phyloP scores from a whole-genome alignment of 2,113 vertebrate genomes.

The Leptodactylus fuscus region DNA sequence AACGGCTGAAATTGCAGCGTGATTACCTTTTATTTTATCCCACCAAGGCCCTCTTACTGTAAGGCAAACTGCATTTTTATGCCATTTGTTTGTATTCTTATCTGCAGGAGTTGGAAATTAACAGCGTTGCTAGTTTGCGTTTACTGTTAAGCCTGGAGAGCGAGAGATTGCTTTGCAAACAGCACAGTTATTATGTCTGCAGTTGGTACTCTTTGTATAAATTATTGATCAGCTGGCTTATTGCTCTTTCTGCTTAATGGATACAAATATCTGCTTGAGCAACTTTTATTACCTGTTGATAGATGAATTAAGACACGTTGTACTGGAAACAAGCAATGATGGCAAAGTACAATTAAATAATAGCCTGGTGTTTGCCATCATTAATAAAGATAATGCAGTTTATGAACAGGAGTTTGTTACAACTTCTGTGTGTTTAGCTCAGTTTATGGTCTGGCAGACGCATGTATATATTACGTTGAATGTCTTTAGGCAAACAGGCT shows the following conservation, averaged over 20 bases:
- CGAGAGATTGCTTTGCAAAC: conserved; percentile 84
- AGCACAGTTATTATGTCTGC: conserved; percentile 86
- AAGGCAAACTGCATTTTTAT: conserved; percentile 80
- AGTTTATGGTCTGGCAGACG: conserved; percentile 40
- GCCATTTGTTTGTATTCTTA: conserved; percentile 85
- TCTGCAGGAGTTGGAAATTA: conserved; percentile 81
- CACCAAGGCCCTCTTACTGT: conserved; percentile 75
- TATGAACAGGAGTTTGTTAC: conserved; percentile 57
- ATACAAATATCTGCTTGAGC: conserved; percentile 72
- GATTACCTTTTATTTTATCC: conserved; percentile 81
- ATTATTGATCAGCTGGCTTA: conserved; percentile 86
- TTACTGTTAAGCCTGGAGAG: conserved; percentile 82
- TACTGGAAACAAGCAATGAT: conserved; percentile 61
- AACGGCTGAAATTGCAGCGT: conserved; percentile 67
- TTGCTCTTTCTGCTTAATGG: conserved; percentile 87
- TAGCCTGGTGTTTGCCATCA: conserved; percentile 36
- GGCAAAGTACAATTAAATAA: conserved; percentile 54
- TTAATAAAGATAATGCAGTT: conserved; percentile 44
- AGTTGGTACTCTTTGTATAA: conserved; percentile 84
- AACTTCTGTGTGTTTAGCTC: conserved; percentile 28
- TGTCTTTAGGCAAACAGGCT: conserved; percentile 21
- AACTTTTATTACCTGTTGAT: conserved; percentile 67
- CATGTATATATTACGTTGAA: conserved; percentile 25
- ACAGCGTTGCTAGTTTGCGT: conserved; percentile 77
- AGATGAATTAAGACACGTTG: conserved; percentile 64